Evolutionary conservation across 1,140 invertebrate species (phyloP), one percentile per base, ranked within the genome.

Genomic region (Wiebesia pumilae): DNA sequence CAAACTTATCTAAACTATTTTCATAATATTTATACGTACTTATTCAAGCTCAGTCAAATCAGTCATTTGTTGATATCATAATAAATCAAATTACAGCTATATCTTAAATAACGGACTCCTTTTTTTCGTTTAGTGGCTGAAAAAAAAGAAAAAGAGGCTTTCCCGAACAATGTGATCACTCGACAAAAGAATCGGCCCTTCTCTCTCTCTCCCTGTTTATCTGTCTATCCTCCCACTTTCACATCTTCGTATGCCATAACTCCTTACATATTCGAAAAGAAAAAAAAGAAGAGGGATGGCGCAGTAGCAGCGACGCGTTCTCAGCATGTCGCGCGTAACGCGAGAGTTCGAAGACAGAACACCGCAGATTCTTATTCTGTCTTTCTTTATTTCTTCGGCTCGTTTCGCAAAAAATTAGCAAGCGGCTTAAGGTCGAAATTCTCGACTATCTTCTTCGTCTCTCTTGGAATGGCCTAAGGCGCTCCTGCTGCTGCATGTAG

Each of bases 381-480:
- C 62, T 19, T 33, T 71, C 67, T 35, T 33, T 71, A 71, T 71
- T 75, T 33, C 24, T 75, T 10, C 19, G n/a, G 24, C 19, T 51
- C 12, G 43, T 10, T 30, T 10, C 43, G n/a, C 43, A 84, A 65
- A 67, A 78, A 58, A 78, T 65, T 27, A 84, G 43, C 58, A 40
- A 1, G 27, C 33, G 14, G 35, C 47, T 35, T 40, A 75, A 54
- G 35, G 38, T 85, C 84, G 84, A 85, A 83, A 83, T 83, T 83
- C 82, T 38, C 43, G 0, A 47, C 69, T 33, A 62, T 58, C 81
- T 51, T 43, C 54, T 67, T 24, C 71, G 24, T n/a, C 71, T 19
- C 51, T 27, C 27, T 12, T 58, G 51, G 30, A 58, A 40, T n/a
- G 43, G 47, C 54, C 69, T 38, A 38, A n/a, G 62, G 38, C 62